A percentile compares a stretch with the other conserved stretches of the same genome.
Evolutionary conservation across 2,888 invertebrate genomes (phyloP).

Genomic region (Ryuthela nishihirai): DNA sequence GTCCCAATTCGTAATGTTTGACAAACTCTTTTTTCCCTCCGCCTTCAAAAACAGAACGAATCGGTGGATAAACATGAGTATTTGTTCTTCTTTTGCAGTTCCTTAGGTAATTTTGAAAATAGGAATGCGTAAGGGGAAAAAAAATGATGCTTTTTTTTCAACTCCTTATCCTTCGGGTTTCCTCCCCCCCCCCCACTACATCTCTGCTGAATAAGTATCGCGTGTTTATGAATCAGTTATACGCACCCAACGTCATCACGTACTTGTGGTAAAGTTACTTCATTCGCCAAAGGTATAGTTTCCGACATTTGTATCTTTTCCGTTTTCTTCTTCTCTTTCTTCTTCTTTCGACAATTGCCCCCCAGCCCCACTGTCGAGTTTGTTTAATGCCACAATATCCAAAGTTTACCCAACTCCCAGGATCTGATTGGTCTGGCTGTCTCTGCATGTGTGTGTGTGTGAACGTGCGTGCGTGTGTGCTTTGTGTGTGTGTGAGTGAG

Average conservation of each 20-base stretch:
- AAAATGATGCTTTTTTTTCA: no score
- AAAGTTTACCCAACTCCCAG: conserved; percentile 38
- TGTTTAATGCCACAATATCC: conserved; percentile 38
- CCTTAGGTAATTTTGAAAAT: conserved; percentile 33
- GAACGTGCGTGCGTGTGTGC: conserved; percentile 33
- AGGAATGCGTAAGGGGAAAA: conserved; percentile 24
- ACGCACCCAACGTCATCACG: no score
- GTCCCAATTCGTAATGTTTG: conserved; percentile 24
- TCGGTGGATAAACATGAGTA: conserved; percentile 35
- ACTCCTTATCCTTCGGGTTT: no score
- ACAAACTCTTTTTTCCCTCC: conserved; percentile 34
- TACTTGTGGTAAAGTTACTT: no score
- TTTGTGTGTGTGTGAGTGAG: conserved; percentile 27
- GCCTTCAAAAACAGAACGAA: conserved; percentile 26
- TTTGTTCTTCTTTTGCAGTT: conserved; percentile 35
- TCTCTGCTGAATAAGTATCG: no score
- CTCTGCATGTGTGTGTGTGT: conserved; percentile 24
- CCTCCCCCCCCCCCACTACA: conserved; percentile 6
- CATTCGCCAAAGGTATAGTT: conserved; percentile 19
- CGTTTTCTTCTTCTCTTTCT: conserved; percentile 4
- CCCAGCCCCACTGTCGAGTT: conserved; percentile 30
- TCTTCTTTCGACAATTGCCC: conserved; percentile 37
- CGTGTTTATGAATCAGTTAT: no score
- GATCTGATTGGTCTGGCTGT: conserved; percentile 35
- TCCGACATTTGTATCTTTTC: conserved; percentile 27